A percentile compares a stretch with the other conserved stretches of the same genome.
phyloP scores from a whole-genome alignment of 1,140 invertebrate genomes.

The Drosophila murphyi region DNA sequence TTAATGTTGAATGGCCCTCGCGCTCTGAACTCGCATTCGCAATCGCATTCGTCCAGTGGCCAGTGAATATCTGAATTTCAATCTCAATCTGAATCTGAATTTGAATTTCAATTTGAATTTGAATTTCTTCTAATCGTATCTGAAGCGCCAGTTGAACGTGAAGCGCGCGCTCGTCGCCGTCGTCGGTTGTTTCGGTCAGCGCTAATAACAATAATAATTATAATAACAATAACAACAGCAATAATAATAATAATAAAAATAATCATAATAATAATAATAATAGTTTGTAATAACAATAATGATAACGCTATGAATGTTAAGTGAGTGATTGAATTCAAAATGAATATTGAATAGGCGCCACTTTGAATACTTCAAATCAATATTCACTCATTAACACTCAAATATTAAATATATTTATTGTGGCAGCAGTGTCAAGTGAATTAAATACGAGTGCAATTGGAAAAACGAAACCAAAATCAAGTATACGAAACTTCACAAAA shows the following conservation, averaged over 20 bases:
- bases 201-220: constrained; percentile 57
- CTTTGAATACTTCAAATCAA: constrained; percentile 35
- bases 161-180: constrained; percentile 57
- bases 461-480: constrained; percentile 57
- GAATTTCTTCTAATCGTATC: constrained; percentile 12
- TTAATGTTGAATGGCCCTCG: constrained; percentile 56
- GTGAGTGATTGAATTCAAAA: constrained; percentile 29
- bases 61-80: constrained; percentile 34
- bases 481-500: constrained; percentile 71
- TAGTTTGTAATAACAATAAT: constrained; percentile 63
- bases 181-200: constrained; percentile 60
- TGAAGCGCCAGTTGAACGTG: constrained; percentile 52
- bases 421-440: constrained; percentile 57
- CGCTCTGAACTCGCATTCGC: constrained; percentile 38
- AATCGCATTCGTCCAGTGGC: constrained; percentile 39
- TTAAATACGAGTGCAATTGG: constrained; percentile 69
- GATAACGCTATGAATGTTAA: constrained; percentile 42
- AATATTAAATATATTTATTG: not conserved
- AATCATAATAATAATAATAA: constrained; percentile 60
- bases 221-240: constrained; percentile 43
- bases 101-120: constrained; percentile 29
- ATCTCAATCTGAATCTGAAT: constrained; percentile 26
- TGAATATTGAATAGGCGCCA: constrained; percentile 50
- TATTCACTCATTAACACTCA: constrained; percentile 27
- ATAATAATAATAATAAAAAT: constrained; percentile 60